Percentiles rank a stretch among this genome's conserved stretches.
Conservation (phyloP, 2,113 vertebrate genomes). For the Equus quagga region DNA sequence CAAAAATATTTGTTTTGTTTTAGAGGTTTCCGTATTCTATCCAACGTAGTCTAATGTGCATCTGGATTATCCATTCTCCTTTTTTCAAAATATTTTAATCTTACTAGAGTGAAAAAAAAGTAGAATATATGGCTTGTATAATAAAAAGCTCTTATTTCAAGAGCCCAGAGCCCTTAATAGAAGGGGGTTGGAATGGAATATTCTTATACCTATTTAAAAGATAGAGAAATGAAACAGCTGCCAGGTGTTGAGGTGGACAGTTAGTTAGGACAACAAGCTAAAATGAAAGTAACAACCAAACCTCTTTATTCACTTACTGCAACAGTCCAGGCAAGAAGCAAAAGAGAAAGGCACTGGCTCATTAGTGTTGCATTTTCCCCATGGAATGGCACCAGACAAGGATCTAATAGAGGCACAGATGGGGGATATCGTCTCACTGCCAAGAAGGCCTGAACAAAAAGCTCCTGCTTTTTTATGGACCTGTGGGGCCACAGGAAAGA, state of each 20-base stretch:
- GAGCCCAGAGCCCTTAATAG: not conserved
- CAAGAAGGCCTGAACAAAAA: conserved; percentile 7
- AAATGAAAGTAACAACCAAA: conserved; percentile 33
- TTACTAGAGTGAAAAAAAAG: conserved; percentile 26
- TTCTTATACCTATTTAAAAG: conserved; percentile 16
- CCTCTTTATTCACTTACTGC: not conserved
- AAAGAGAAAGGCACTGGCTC: conserved; percentile 31
- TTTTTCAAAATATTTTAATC: conserved; percentile 64
- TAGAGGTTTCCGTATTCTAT: not conserved
- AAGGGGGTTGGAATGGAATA: not conserved
- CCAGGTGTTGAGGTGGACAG: not conserved
- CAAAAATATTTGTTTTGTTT: conserved; percentile 31
- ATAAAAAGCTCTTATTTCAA: conserved; percentile 34
- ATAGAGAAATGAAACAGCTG: not conserved
- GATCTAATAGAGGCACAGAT: not conserved
- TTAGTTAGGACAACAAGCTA: not conserved
- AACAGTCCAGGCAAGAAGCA: not conserved
- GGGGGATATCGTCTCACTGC: not conserved
- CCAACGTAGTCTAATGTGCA: conserved; percentile 24
- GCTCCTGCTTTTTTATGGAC: not conserved
- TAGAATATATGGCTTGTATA: not conserved
- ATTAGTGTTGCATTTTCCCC: not conserved
- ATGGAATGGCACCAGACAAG: not conserved
- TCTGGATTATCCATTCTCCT: not conserved
- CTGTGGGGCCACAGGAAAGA: not conserved